These are phyloP conservation scores for Drosophila ercepeae DNA, from an alignment of 1,140 invertebrate species.

Conservation along the genomic window DNA sequence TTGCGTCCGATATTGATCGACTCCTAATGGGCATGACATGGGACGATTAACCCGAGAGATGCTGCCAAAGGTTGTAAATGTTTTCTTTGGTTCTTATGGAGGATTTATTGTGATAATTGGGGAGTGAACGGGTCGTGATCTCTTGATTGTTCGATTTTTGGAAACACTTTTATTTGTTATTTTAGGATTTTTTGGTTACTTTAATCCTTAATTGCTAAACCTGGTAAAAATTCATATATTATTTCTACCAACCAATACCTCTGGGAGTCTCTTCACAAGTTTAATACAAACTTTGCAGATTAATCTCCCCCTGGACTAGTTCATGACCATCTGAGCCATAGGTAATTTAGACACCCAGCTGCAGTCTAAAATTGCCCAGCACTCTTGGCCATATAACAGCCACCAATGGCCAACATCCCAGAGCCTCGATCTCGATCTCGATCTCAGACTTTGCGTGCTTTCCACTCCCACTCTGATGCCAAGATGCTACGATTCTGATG, in stretches of 20 bases:
- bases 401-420: conserved; percentile 24
- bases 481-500: conserved; percentile 44
- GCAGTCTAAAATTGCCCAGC: conserved; percentile 32
- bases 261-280: no score
- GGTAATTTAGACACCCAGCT: conserved; percentile 19
- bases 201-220: neutral
- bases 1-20: conserved; percentile 31
- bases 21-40: conserved; percentile 66
- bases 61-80: conserved; percentile 24
- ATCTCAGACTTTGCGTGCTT: conserved; percentile 36
- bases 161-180: conserved; percentile 5
- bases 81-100: conserved; percentile 7
- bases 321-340: conserved; percentile 8
- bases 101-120: conserved; percentile 9
- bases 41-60: conserved; percentile 50
- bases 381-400: conserved; percentile 28
- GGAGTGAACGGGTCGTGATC: conserved; percentile 6
- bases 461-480: conserved; percentile 39
- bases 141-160: neutral
- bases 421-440: neutral
- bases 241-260: no score
- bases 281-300: neutral
- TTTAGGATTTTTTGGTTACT: neutral
- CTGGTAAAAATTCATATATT: no score
- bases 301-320: neutral